A percentile compares a stretch with the other conserved stretches of the same genome.
These are phyloP conservation scores for Muscina levida DNA, from an alignment of 2,888 invertebrate genomes.

Conservation along the genomic window DNA sequence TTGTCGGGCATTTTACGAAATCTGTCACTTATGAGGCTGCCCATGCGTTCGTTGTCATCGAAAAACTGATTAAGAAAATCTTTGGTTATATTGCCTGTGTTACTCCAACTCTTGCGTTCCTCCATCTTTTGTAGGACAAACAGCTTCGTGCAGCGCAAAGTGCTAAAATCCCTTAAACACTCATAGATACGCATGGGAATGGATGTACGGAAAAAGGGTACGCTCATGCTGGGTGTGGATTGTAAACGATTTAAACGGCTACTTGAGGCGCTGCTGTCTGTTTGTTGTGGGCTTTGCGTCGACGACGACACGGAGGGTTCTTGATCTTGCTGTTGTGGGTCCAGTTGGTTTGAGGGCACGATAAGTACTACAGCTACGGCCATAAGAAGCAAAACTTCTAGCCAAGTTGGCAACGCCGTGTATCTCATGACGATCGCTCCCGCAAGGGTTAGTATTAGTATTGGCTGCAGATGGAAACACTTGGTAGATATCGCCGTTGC, in stretches of 20 bases:
- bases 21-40: constrained; percentile 78
- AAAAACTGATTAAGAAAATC: constrained; percentile 79
- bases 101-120: constrained; percentile 69
- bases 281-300: no score
- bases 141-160: constrained; percentile 82
- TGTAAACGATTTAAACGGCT: constrained; percentile 33
- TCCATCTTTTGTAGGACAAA: constrained; percentile 82
- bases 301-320: constrained; percentile 46
- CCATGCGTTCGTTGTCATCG: constrained; percentile 72
- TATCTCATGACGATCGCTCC: no score
- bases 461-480: not conserved
- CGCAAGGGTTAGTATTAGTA: no score
- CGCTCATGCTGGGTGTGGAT: constrained; percentile 56
- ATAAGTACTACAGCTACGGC: constrained; percentile 45
- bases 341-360: constrained; percentile 63
- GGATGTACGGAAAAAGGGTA: constrained; percentile 76
- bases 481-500: not conserved
- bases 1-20: constrained; percentile 81
- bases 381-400: constrained; percentile 59
- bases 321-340: constrained; percentile 38
- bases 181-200: constrained; percentile 78
- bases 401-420: no score
- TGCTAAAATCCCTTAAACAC: constrained; percentile 78
- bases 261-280: constrained; percentile 55
- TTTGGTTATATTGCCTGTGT: constrained; percentile 74